Base-by-base conservation (phyloP, 23 tunicate species). In the Corella eumyota region DNA sequence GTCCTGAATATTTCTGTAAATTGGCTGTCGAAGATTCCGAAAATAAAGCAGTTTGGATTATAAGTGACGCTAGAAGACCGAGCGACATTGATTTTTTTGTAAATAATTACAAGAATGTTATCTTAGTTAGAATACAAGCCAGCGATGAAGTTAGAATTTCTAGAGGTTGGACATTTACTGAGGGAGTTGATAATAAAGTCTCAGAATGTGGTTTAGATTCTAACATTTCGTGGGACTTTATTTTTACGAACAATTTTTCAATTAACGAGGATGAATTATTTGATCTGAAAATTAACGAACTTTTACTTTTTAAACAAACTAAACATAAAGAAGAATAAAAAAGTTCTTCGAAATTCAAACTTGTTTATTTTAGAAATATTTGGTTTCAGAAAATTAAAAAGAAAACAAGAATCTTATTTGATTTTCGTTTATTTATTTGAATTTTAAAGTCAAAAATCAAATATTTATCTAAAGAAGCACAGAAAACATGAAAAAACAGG, bases 191-290 rank as follows among this genome's bases (percentile, higher is more conserved):
- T 62, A 87, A 92, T 72, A 74, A 67, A n/a, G 80, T 45, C 17
- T 81, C 98, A 4, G 98, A 92, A 65, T 92, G 98, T 71, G 98
- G 71, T 23, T 61, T 92, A 23, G 98, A 92, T 67, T 5, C 40
- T 28, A 83, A 78, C 19, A 34, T 75, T 0, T 20, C 48, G 17
- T 84, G 94, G 94, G 82, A 84, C 64, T 49, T 48, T 34, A 47
- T 72, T 15, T 64, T 84, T 11, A 28, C 60, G 22, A 84, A 84
- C 44, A 48, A 71, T 72, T 64, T 23, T 2, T 51, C 57, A n/a
- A n/a, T n/a, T n/a, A n/a, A n/a, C n/a, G n/a, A n/a, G n/a, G n/a
- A n/a, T n/a, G n/a, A n/a, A n/a, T n/a, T n/a, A n/a, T n/a, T n/a
- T n/a, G n/a, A n/a, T n/a, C n/a, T n/a, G n/a, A n/a, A n/a, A n/a